phyloP scores from a whole-genome alignment of 2,888 invertebrate genomes.

The Vanessa cardui region DNA sequence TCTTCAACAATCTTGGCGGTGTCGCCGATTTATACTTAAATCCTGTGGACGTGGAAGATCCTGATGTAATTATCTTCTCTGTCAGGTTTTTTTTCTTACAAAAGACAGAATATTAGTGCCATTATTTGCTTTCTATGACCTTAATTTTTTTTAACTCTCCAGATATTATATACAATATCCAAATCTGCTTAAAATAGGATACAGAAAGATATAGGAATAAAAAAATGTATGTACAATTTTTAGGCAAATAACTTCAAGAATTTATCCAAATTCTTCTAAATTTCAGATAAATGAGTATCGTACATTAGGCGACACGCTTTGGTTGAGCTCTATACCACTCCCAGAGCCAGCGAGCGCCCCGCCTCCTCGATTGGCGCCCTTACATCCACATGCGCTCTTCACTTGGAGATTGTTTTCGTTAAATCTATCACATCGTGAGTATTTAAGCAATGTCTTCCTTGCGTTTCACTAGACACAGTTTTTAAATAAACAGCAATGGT shows the following conservation, averaged over 20 bases:
- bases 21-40: constrained; percentile 87
- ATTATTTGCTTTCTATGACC: too few relatives aligned
- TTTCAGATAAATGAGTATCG: constrained; percentile 93
- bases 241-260: background rate
- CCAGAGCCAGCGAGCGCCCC: constrained; percentile 73
- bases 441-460: background rate
- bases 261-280: background rate
- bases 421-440: constrained; percentile 79
- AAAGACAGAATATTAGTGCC: too few relatives aligned
- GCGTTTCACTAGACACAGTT: too few relatives aligned
- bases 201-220: too few relatives aligned
- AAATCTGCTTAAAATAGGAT: too few relatives aligned
- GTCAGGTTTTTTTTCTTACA: background rate
- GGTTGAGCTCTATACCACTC: constrained; percentile 68
- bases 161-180: too few relatives aligned
- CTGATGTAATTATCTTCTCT: constrained; percentile 86
- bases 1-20: constrained; percentile 90
- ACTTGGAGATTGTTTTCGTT: constrained; percentile 90
- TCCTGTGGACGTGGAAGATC: constrained; percentile 94
- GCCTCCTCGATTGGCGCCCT: constrained; percentile 66
- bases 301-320: constrained; percentile 93
- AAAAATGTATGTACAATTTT: too few relatives aligned
- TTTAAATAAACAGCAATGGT: too few relatives aligned
- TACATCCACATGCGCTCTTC: constrained; percentile 87
- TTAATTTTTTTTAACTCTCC: too few relatives aligned